A percentile compares a stretch with the other conserved stretches of the same genome.
phyloP scores from a whole-genome alignment of 35 echinoderm and acorn worm genomes.

The Lytechinus variegatus region DNA sequence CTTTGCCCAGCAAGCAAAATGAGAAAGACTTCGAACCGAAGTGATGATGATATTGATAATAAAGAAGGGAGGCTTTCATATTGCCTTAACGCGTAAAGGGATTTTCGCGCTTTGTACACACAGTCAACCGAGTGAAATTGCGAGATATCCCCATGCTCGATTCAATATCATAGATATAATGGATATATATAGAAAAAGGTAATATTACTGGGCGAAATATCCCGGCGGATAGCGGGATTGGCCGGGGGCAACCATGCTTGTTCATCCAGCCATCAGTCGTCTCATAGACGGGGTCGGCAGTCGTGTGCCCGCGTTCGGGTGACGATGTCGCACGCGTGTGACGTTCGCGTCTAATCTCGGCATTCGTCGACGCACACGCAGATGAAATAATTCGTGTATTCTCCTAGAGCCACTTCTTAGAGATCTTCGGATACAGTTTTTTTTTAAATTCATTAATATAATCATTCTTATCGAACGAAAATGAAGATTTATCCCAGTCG shows the following conservation, averaged over 20 bases:
- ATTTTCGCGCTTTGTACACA: constrained; percentile 7
- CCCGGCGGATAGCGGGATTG: background rate
- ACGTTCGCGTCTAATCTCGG: background rate
- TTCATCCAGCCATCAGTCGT: background rate
- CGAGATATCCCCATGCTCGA: constrained; percentile 18
- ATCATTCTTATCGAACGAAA: background rate
- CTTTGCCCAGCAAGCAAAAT: background rate
- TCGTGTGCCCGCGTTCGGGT: background rate
- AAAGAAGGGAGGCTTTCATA: constrained; percentile 7
- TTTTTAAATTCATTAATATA: background rate
- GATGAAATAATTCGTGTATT: background rate
- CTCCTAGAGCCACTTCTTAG: background rate
- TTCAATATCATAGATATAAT: constrained; percentile 32
- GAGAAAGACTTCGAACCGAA: background rate
- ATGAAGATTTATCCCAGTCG: background rate
- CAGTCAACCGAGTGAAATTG: constrained; percentile 1
- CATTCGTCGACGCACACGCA: constrained; percentile 16
- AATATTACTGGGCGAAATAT: constrained; percentile 23
- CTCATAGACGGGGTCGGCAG: background rate
- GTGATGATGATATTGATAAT: constrained; percentile 49
- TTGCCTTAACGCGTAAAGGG: constrained; percentile 8
- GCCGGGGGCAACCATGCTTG: background rate
- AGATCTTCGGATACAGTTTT: background rate
- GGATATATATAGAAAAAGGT: constrained; percentile 31
- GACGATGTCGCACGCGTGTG: constrained; percentile 24